Percentiles rank a stretch among this genome's conserved stretches.
Evolutionary conservation across 53 echinoderm and acorn worm species (phyloP).

Genomic region (Paelopatides confundens): DNA sequence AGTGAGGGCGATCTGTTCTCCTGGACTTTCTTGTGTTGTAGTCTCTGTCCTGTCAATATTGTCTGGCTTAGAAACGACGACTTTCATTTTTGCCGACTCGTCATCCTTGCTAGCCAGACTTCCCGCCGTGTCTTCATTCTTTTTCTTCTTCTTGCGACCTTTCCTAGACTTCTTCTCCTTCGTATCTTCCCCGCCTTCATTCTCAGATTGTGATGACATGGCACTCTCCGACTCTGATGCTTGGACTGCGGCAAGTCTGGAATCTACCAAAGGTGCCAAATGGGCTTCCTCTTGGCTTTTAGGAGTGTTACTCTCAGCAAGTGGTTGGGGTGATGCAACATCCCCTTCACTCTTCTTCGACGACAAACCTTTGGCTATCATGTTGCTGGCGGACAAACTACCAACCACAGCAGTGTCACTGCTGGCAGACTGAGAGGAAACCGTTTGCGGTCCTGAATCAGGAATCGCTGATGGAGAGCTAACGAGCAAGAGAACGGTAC

Average conservation of each 20-base stretch:
- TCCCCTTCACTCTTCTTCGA: not conserved
- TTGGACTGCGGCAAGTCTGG: not conserved
- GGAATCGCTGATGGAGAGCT: not conserved
- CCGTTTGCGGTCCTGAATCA: not conserved
- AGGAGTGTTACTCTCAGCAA: not conserved
- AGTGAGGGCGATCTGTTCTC: not conserved
- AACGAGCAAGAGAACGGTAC: not conserved
- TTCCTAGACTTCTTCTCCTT: not conserved
- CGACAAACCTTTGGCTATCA: not conserved
- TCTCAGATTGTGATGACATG: slow-evolving; percentile 44
- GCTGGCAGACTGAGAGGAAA: not conserved
- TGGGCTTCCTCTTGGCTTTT: not conserved
- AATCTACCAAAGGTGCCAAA: not conserved
- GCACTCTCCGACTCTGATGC: slow-evolving; percentile 41
- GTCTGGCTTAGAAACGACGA: not conserved
- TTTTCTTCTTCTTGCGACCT: slow-evolving; percentile 6
- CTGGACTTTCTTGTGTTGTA: not conserved
- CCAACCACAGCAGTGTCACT: not conserved
- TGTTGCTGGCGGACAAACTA: no score
- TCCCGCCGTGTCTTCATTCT: not conserved
- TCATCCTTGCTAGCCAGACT: not conserved
- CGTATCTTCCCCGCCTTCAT: not conserved
- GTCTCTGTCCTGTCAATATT: not conserved
- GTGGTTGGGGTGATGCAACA: not conserved
- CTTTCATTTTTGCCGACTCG: not conserved